phyloP scores from a whole-genome alignment of 1,140 invertebrate species.

The Bombus fervidus region DNA sequence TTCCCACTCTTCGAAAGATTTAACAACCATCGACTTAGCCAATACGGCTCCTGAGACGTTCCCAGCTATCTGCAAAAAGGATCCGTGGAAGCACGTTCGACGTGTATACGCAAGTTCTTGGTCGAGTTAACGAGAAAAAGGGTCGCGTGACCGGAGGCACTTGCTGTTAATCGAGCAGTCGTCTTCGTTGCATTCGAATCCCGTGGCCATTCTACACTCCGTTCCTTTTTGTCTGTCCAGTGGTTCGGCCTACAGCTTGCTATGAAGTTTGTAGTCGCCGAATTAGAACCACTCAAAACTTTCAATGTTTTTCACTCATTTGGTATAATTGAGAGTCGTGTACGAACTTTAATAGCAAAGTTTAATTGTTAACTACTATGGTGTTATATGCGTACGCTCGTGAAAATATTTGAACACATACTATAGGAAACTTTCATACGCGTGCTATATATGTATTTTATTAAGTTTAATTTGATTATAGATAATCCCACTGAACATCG shows the following conservation, averaged over 20 bases:
- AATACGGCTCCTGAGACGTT: not conserved
- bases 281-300: not conserved
- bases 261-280: no score
- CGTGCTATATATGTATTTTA: no score
- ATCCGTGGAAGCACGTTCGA: not conserved
- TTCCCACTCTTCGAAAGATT: not conserved
- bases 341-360: not conserved
- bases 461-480: no score
- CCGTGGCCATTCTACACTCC: not conserved
- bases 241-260: not conserved
- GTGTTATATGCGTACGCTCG: no score
- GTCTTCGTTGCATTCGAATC: slow-evolving; percentile 10
- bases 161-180: slow-evolving; percentile 20
- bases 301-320: not conserved
- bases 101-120: not conserved
- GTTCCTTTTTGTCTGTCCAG: not conserved
- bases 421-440: no score
- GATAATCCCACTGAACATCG: no score
- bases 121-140: slow-evolving; percentile 1
- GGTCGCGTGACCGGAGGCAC: slow-evolving; percentile 21
- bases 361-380: not conserved
- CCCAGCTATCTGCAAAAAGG: not conserved
- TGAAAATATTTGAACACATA: no score
- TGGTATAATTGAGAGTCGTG: not conserved
- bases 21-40: not conserved